A percentile compares a stretch with the other conserved stretches of the same genome.
Evolutionary conservation across 2,797 vertebrate species (phyloP).

Genomic region (Crypturellus tataupa): DNA sequence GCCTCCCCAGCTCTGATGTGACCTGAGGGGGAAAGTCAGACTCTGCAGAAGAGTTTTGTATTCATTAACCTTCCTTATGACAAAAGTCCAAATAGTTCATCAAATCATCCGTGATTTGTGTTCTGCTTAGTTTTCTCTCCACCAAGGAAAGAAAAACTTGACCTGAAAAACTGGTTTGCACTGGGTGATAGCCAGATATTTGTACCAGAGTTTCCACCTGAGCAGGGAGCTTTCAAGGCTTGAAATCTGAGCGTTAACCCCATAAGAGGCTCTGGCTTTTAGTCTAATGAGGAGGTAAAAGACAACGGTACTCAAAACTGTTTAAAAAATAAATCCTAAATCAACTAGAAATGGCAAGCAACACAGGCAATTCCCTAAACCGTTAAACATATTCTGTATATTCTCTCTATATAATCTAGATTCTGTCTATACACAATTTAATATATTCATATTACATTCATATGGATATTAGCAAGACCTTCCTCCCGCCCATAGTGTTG

Average conservation of each 20-base stretch:
- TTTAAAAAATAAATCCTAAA: neutral
- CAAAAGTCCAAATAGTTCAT: constrained; percentile 28
- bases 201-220: constrained; percentile 12
- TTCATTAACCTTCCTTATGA: neutral
- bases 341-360: neutral
- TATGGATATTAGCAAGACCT: neutral
- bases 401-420: no score
- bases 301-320: neutral
- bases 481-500: neutral
- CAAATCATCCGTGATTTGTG: neutral
- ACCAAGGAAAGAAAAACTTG: neutral
- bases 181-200: constrained; percentile 49
- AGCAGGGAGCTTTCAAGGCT: constrained; percentile 49
- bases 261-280: neutral
- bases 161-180: constrained; percentile 70
- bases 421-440: no score
- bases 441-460: no score
- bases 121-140: constrained; percentile 23
- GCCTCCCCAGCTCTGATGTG: no score
- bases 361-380: neutral
- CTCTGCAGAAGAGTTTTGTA: neutral
- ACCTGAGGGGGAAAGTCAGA: neutral
- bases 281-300: neutral
- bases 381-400: neutral
- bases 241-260: constrained; percentile 56